Evolutionary conservation across 2,797 vertebrate species (phyloP), one percentile per base, ranked within the genome.

Genomic region (Helarctos malayanus): DNA sequence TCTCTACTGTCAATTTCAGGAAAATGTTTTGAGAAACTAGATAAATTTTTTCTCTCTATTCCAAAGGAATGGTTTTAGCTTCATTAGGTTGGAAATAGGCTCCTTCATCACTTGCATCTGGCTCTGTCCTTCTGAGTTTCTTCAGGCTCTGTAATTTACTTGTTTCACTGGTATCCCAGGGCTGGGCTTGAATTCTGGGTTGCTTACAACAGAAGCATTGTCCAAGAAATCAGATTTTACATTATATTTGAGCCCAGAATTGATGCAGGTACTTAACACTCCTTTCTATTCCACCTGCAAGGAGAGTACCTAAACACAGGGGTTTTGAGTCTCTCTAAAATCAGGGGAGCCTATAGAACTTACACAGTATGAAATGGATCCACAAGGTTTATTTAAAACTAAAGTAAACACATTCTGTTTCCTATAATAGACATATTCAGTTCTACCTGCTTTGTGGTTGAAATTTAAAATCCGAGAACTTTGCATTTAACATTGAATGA

Each of bases 381-480:
- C 29, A 57, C 15, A 84, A 78, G 63, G 16, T 84, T 81, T 27
- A 61, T 75, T 76, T 94, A 83, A 91, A 91, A 88, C 45, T 78
- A 9, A 29, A 68, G 59, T 63, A 84, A 89, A 57, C 25, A 6
- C 25, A 25, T 76, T 95, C 57, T 95, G 27, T 86, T 89, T 93
- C 27, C 25, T 87, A 3, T 78, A 73, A 56, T n/a, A 96, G 56
- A 54, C 12, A 69, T 41, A 69, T 5, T 78, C 2, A 21, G 1
- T 84, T 96, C 71, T 91, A n/a, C 63, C 32, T 94, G 25, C 32
- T 85, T 87, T 75, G 23, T n/a, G 11, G 29, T n/a, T 87, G 47
- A 87, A 95, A 65, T 21, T 87, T 94, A 78, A 86, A 94, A 38
- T 83, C 38, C 89, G 79, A 93, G 56, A 65, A 63, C 45, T 91